These are phyloP conservation scores for Sinocyclocheilus grahami DNA, from an alignment of 2,113 vertebrate species.

Conservation along the genomic window DNA sequence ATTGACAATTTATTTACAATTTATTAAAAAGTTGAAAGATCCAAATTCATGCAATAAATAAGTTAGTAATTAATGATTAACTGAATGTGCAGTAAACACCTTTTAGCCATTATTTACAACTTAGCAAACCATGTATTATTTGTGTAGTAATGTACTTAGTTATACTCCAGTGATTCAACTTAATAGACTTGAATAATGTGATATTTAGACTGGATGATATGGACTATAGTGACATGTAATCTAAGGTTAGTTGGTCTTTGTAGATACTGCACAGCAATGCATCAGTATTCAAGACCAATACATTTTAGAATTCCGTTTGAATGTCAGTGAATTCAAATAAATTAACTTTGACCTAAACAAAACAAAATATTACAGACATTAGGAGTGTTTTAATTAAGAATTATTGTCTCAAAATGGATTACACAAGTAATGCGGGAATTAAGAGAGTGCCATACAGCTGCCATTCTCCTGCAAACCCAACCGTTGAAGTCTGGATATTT, in stretches of 20 bases:
- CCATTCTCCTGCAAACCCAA: constrained; percentile 64
- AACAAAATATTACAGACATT: neutral
- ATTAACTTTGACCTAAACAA: neutral
- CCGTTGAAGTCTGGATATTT: constrained; percentile 70
- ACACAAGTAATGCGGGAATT: constrained; percentile 34
- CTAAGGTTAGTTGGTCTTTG: neutral
- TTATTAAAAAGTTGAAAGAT: no score
- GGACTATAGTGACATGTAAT: neutral
- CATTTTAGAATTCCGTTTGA: neutral
- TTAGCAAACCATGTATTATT: neutral
- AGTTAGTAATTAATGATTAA: neutral
- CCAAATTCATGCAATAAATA: neutral
- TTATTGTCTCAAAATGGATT: constrained; percentile 22
- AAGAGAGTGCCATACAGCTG: constrained; percentile 35
- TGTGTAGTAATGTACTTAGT: neutral
- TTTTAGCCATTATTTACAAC: neutral
- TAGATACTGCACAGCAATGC: neutral
- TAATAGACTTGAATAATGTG: neutral
- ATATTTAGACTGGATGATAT: neutral
- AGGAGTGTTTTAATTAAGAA: neutral
- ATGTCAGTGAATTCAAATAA: neutral
- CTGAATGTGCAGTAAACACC: neutral
- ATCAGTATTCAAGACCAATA: neutral
- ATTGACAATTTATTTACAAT: no score
- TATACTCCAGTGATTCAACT: neutral